Percentiles rank a stretch among this genome's conserved stretches.
Conservation (phyloP, 1,140 invertebrate genomes). For the Hirudo medicinalis region DNA sequence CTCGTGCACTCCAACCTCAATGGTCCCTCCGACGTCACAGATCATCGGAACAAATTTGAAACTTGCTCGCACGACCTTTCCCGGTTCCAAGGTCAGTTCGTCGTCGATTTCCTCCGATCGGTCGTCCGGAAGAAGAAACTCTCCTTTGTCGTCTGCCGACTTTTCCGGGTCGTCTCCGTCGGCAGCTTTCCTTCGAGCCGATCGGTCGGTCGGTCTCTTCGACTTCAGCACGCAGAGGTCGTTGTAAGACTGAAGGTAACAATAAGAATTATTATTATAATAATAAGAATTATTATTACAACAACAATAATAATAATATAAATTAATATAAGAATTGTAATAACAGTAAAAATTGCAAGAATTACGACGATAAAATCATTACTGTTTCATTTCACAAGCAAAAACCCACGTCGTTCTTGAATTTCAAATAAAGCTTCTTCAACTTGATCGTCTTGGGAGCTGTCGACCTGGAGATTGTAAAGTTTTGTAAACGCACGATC, state of each 20-base stretch:
- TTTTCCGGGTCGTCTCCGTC: neutral
- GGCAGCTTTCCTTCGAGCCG: neutral
- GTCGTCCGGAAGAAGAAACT: neutral
- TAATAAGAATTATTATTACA: no score
- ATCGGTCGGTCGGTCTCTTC: neutral
- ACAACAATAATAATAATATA: no score
- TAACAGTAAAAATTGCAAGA: no score
- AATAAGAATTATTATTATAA: neutral
- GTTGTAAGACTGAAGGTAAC: neutral
- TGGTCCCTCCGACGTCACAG: neutral
- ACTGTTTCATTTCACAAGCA: no score
- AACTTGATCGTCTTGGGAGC: no score
- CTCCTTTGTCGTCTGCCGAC: neutral
- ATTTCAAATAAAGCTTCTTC: no score
- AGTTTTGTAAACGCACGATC: no score
- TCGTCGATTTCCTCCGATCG: neutral
- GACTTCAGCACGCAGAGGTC: neutral
- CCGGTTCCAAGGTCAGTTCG: neutral
- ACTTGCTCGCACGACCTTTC: neutral
- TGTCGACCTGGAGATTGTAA: no score
- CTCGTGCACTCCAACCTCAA: neutral
- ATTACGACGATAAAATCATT: no score
- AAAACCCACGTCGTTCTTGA: no score
- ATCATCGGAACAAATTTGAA: neutral
- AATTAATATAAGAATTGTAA: no score